phyloP scores from a whole-genome alignment of 2,888 invertebrate species.

The Gymnocheta viridis region DNA sequence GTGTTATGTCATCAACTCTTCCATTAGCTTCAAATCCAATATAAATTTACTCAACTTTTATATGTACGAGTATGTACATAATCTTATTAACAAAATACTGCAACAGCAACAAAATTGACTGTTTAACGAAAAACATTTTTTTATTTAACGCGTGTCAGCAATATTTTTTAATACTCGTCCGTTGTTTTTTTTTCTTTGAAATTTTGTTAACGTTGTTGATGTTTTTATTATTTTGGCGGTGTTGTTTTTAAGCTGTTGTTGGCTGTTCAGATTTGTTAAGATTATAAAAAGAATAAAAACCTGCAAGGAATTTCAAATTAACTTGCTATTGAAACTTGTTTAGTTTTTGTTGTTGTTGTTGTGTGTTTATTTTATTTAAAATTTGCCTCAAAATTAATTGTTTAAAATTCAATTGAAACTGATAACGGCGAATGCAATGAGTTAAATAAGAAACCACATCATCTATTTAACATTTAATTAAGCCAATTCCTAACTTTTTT shows the following conservation, averaged over 20 bases:
- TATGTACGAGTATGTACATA: too few relatives aligned
- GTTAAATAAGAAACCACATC: background rate
- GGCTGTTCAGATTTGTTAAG: constrained; percentile 26
- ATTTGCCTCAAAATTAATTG: background rate
- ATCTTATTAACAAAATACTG: constrained; percentile 30
- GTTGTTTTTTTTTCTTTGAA: background rate
- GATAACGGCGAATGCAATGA: background rate
- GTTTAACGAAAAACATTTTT: constrained; percentile 20
- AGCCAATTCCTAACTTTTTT: background rate
- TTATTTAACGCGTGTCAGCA: constrained; percentile 52
- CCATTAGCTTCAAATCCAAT: constrained; percentile 45
- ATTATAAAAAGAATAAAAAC: constrained; percentile 39
- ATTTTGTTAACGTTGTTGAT: constrained; percentile 14
- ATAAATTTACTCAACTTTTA: constrained; percentile 50
- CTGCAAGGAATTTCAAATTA: constrained; percentile 38
- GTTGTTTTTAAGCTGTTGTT: background rate
- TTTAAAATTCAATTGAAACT: background rate
- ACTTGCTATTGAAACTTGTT: constrained; percentile 3
- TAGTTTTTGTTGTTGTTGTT: background rate
- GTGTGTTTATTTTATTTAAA: background rate
- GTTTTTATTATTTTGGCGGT: constrained; percentile 12
- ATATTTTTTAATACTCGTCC: constrained; percentile 31
- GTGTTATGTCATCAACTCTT: constrained; percentile 52
- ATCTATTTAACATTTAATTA: background rate
- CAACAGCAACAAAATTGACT: constrained; percentile 12